Evolutionary conservation across 2,113 vertebrate genomes (phyloP).

Genomic region (Puffinus mauretanicus): DNA sequence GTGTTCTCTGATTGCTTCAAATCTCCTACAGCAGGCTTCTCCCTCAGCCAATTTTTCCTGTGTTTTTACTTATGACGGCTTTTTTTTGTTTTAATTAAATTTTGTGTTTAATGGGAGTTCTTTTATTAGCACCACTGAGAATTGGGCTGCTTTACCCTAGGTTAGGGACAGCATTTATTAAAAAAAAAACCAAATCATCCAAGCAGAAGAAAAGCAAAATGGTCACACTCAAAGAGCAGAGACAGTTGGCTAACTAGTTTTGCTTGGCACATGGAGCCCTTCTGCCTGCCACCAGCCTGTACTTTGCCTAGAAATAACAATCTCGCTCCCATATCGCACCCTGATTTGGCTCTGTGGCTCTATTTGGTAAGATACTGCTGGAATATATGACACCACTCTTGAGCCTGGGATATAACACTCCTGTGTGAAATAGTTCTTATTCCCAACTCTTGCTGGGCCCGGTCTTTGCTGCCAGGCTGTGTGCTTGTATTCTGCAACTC

Average conservation of each 20-base stretch:
- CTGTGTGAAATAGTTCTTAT: background rate
- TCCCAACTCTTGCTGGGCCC: background rate
- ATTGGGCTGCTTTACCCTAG: background rate
- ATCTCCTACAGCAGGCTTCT: background rate
- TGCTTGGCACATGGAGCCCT: conserved; percentile 3
- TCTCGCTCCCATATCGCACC: background rate
- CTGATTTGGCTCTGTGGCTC: background rate
- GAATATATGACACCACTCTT: background rate
- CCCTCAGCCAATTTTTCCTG: background rate
- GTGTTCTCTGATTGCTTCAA: background rate
- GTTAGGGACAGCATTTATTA: background rate
- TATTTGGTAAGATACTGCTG: background rate
- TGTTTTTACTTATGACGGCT: background rate
- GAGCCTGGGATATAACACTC: background rate
- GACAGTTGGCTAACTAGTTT: conserved; percentile 14
- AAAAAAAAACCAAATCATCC: background rate
- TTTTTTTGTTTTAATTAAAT: background rate
- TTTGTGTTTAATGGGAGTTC: background rate
- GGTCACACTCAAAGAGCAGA: background rate
- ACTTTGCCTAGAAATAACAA: conserved; percentile 27
- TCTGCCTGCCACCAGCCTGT: background rate
- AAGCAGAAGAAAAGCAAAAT: background rate
- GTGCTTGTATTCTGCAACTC: background rate
- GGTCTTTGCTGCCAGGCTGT: background rate
- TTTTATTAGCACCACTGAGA: background rate